These are phyloP conservation scores for Meteorus sp. DNA, from an alignment of 1,140 invertebrate genomes.

Conservation along the genomic window DNA sequence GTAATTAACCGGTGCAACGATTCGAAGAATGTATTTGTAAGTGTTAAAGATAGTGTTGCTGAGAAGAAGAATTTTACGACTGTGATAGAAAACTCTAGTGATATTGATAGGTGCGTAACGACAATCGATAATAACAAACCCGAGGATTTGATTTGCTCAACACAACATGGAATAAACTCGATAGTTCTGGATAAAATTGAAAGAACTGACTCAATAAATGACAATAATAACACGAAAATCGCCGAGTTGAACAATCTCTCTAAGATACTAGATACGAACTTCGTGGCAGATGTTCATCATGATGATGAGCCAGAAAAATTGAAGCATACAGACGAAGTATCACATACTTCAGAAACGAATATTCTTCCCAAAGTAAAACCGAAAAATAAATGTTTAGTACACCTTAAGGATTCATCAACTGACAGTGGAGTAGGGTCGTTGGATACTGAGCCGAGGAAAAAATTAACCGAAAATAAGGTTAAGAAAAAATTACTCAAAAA, in stretches of 20 bases:
- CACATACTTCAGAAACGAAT: too few species aligned
- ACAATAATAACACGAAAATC: too few species aligned
- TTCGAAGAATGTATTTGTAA: neutral
- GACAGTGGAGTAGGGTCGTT: constrained; percentile 19
- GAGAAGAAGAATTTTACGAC: neutral
- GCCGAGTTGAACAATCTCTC: too few species aligned
- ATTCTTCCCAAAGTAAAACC: neutral
- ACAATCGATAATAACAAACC: too few species aligned
- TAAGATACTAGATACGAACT: too few species aligned
- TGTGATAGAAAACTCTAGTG: constrained; percentile 1
- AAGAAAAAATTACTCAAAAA: constrained; percentile 13
- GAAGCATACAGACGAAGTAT: neutral
- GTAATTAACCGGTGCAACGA: neutral
- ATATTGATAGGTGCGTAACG: neutral
- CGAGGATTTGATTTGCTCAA: too few species aligned
- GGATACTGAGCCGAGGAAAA: neutral
- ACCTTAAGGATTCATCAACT: neutral
- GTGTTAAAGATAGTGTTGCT: neutral
- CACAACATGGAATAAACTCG: too few species aligned
- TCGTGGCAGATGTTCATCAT: too few species aligned
- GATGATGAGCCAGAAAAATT: too few species aligned
- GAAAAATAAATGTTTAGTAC: neutral
- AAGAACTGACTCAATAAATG: too few species aligned
- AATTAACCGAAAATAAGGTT: constrained; percentile 1
- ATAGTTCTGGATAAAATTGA: too few species aligned